Percentiles rank a stretch among this genome's conserved stretches.
Evolutionary conservation across 2,888 invertebrate species (phyloP).

Genomic region (Watsonalla binaria): DNA sequence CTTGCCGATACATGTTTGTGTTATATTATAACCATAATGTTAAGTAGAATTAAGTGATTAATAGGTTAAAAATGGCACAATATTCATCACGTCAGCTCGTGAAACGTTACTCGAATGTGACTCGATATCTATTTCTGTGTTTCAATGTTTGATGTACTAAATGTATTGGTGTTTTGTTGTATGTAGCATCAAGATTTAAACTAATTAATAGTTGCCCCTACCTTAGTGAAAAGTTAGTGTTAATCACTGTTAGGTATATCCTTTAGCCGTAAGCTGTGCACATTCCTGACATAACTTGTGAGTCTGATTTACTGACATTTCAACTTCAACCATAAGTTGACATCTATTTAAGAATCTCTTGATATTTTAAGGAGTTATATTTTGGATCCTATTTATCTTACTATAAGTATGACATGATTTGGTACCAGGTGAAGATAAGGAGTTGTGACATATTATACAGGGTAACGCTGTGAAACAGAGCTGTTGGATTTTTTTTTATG

Average conservation of each 20-base stretch:
- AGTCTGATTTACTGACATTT: slow-evolving; percentile 74
- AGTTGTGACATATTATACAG: slow-evolving; percentile 68
- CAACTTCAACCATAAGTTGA: slow-evolving; percentile 65
- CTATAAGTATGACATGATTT: slow-evolving; percentile 66
- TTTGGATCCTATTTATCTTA: slow-evolving; percentile 72
- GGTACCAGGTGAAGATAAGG: slow-evolving; percentile 40
- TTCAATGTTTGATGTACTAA: slow-evolving; percentile 56
- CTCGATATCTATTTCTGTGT: slow-evolving; percentile 47
- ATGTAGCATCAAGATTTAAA: slow-evolving; percentile 39
- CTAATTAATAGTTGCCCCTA: slow-evolving; percentile 43
- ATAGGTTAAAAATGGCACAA: slow-evolving; percentile 59
- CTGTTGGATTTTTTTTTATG: slow-evolving; percentile 28
- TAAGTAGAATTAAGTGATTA: slow-evolving; percentile 37
- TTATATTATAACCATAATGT: slow-evolving; percentile 24
- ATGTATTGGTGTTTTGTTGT: slow-evolving; percentile 51
- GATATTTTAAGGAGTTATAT: slow-evolving; percentile 73
- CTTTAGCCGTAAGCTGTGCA: slow-evolving; percentile 70
- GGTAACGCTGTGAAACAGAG: slow-evolving; percentile 57
- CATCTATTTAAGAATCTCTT: slow-evolving; percentile 65
- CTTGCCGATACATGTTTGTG: slow-evolving; percentile 44
- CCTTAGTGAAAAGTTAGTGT: slow-evolving; percentile 50
- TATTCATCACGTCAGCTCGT: slow-evolving; percentile 78
- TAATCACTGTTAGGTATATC: slow-evolving; percentile 47
- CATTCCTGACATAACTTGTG: slow-evolving; percentile 68
- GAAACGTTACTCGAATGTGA: slow-evolving; percentile 65